Percentiles rank a stretch among this genome's conserved stretches.
Conservation (phyloP, 2,888 invertebrate genomes). For the Quadriops clusia region DNA sequence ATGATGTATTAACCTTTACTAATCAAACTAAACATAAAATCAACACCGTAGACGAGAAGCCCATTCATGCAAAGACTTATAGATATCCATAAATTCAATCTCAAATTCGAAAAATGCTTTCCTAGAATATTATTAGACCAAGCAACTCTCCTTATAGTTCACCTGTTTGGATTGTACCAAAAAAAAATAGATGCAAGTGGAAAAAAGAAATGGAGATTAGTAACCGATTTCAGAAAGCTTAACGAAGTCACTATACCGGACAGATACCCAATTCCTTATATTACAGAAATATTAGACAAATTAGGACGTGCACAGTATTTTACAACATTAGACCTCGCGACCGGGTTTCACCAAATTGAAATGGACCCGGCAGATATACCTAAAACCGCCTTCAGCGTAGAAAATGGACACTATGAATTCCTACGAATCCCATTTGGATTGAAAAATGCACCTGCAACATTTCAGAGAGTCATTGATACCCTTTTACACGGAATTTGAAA, state of each 20-base stretch:
- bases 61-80: conserved; percentile 26
- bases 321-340: conserved; percentile 23
- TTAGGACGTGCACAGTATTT: conserved; percentile 22
- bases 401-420: conserved; percentile 22
- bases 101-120: conserved; percentile 22
- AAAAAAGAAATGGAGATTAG: conserved; percentile 9
- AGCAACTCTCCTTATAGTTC: conserved; percentile 17
- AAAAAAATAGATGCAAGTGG: conserved; percentile 21
- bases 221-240: conserved; percentile 9
- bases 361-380: conserved; percentile 17
- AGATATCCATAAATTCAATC: conserved; percentile 24
- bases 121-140: conserved; percentile 20
- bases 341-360: conserved; percentile 26
- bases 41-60: conserved; percentile 19
- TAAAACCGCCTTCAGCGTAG: conserved; percentile 24
- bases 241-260: conserved; percentile 17
- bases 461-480: conserved; percentile 19
- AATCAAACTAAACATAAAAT: conserved; percentile 26
- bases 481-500: conserved; percentile 14
- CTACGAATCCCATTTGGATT: conserved; percentile 21
- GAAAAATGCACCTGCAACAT: conserved; percentile 20
- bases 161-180: conserved; percentile 25
- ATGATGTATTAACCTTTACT: conserved; percentile 17
- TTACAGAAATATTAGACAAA: conserved; percentile 10
- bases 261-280: conserved; percentile 21